Base-by-base conservation (phyloP, 2,888 invertebrate species). In the Fissipunctia ypsillon region DNA sequence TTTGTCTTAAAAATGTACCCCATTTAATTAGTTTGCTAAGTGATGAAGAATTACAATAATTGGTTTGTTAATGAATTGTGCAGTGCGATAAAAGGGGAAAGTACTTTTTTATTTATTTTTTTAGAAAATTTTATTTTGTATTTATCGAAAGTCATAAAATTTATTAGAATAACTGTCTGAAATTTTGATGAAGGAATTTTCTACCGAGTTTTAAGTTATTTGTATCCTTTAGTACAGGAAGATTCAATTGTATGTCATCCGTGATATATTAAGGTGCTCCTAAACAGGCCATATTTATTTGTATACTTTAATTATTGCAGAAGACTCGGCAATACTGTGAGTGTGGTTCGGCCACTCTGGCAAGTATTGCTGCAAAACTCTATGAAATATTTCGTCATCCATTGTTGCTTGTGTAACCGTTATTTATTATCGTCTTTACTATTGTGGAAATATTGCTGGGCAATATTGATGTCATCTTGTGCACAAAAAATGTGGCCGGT, bases 41-140 rank as follows among this genome's bases (percentile, higher is more conserved):
- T 73, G 25, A 28, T 25, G n/a, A 67, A 25, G 25, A 31, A 7
- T 31, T 22, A 25, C 63, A 73, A 73, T 38, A 50, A 28, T 64
- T 28, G 3, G n/a, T 63, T 73, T 48, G 54, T 48, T 25, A 56
- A 41, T 57, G 16, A 25, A 57, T 56, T 35, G 7, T 48, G n/a
- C n/a, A 61, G 45, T 61, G 48, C n/a, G 9, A 25, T 43, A 43
- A 19, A 25, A 10, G 1, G 19, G 3, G 31, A 31, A 31, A 16
- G n/a, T 10, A 10, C 5, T 3, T 28, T 22, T 31, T 22, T 45
- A n/a, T n/a, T n/a, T n/a, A n/a, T n/a, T n/a, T n/a, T n/a, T n/a
- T n/a, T n/a, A 10, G 12, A 31, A 25, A 1, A 4, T n/a, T 31
- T 50, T 50, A 4, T 1, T 59, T 68, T 43, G 6, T 45, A 43